Evolutionary conservation across 64 coral and sea anemone genomes (phyloP).

Genomic region (Montipora sp.): DNA sequence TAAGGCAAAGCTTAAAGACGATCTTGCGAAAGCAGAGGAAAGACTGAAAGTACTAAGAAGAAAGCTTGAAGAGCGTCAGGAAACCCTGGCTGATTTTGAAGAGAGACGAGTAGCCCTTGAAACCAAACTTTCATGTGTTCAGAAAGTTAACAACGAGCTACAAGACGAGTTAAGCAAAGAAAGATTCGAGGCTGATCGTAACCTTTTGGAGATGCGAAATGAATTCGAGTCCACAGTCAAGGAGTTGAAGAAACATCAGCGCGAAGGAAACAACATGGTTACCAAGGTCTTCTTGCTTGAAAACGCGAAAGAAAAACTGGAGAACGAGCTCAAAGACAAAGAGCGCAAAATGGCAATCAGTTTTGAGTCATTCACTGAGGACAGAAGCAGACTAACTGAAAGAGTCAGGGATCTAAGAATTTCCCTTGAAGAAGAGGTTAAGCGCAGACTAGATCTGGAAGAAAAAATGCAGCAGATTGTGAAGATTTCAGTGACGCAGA

Average conservation of each 20-base stretch:
- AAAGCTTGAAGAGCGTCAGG: conserved; percentile 26
- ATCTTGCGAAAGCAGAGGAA: conserved; percentile 1
- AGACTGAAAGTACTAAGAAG: not conserved
- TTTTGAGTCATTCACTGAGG: conserved; percentile 8
- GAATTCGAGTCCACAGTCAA: conserved; percentile 9
- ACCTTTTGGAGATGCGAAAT: conserved; percentile 8
- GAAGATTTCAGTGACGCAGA: conserved; percentile 8
- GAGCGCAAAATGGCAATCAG: conserved; percentile 14
- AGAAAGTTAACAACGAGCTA: conserved; percentile 20
- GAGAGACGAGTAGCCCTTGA: conserved; percentile 22
- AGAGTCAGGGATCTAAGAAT: conserved; percentile 18
- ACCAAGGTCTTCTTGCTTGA: conserved; percentile 43
- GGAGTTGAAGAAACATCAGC: conserved; percentile 34
- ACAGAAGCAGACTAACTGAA: conserved; percentile 18
- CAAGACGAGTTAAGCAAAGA: conserved; percentile 39
- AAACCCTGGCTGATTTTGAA: conserved; percentile 3
- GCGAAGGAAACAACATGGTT: conserved; percentile 33
- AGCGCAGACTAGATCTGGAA: conserved; percentile 17
- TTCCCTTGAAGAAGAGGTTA: conserved; percentile 44
- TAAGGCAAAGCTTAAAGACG: not conserved
- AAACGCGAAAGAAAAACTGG: conserved; percentile 39
- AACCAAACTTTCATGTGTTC: conserved; percentile 28
- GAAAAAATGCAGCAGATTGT: conserved; percentile 56
- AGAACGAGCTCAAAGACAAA: conserved; percentile 23
- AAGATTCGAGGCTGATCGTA: conserved; percentile 27